Base-by-base conservation (phyloP, 2,888 invertebrate genomes). In the Cephalotes varians region DNA sequence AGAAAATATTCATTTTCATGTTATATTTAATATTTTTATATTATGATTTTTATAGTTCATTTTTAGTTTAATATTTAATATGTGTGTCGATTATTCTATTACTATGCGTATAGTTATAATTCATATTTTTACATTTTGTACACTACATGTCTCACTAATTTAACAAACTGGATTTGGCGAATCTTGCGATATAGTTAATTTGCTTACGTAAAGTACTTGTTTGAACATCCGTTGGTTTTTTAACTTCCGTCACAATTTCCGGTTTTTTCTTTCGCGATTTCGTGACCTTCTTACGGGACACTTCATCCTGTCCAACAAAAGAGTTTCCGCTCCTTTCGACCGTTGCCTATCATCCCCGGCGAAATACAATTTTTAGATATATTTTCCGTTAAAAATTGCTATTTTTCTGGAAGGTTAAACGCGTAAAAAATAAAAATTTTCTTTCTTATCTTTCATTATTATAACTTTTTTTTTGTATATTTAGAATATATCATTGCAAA, bases 241-340 rank as follows among this genome's bases (percentile, higher is more conserved):
- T 37, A 49, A 49, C 74, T 37, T 76, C 37, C 25, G 62, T 49
- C 37, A 64, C 62, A 64, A 76, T 76, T 76, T 76, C 62, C 74
- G 34, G 51, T 21, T 62, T 25, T 74, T 76, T 76, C 49, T 62
- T 37, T 64, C 62, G 25, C 21, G 49, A 21, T 49, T 62, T 62
- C 62, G 18, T 74, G 74, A 74, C 37, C 37, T 49, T 76, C 49
- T 76, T 62, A 74, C 37, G 37, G 5, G 4, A 12, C 12, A 25
- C 1, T 37, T 15, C 25, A 73, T 79, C 73, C 73, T 72, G 79
- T 49, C 44, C n/a, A 44, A 58, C 60, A 31, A 60, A 71, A 58
- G 40, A 21, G 44, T 64, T 60, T 54, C 84, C 60, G 69, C 28
- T 73, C 67, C 25, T 79, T 21, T 76, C 37, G 12, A 51, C 15